Evolutionary conservation across 2,113 vertebrate species (phyloP).

Genomic region (Gobius niger): DNA sequence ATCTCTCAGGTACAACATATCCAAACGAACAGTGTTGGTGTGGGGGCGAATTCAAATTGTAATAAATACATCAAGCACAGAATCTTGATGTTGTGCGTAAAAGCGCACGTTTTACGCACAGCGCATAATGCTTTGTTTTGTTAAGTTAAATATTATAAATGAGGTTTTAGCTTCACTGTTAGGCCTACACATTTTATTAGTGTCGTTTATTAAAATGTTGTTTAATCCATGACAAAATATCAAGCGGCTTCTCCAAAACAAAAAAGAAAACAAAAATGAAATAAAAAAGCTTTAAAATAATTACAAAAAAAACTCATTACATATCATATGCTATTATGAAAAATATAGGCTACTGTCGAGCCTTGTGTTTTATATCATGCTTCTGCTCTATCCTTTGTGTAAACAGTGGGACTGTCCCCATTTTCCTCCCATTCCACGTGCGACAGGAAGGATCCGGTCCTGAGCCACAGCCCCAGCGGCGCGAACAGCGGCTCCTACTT

Average conservation of each 20-base stretch:
- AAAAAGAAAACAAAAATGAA: no score
- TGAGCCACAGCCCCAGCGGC: constrained; percentile 83
- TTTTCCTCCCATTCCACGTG: constrained; percentile 90
- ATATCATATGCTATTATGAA: background rate
- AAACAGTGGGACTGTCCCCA: constrained; percentile 89
- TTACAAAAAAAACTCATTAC: no score
- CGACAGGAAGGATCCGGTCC: constrained; percentile 94
- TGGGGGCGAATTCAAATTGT: no score
- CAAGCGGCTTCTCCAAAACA: no score
- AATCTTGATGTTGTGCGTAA: background rate
- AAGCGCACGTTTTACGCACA: background rate
- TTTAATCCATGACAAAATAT: no score
- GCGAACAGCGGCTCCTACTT: constrained; percentile 83
- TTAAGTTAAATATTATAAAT: background rate
- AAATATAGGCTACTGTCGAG: background rate
- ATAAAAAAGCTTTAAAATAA: no score
- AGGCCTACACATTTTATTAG: no score
- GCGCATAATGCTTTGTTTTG: no score
- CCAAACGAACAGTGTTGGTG: background rate
- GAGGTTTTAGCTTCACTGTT: background rate
- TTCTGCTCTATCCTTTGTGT: constrained; percentile 33
- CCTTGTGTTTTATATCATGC: background rate
- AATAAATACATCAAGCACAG: no score
- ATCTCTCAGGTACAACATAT: constrained; percentile 85
- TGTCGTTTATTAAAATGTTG: no score